Evolutionary conservation across 2,797 vertebrate species (phyloP), one percentile per base, ranked within the genome.

Genomic region (Ambastaia sidthimunki): DNA sequence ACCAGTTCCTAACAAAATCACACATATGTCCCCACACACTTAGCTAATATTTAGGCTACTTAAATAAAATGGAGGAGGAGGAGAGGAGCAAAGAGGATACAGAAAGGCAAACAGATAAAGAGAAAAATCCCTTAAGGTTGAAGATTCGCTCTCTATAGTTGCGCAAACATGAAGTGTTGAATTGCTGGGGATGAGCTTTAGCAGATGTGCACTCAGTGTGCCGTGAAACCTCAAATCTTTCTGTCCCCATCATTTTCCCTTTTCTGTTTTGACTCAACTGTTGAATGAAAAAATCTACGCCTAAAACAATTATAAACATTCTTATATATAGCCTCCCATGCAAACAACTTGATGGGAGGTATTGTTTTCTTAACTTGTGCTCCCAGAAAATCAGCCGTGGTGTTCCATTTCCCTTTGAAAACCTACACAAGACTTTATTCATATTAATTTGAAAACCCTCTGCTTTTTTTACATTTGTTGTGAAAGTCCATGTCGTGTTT

Each of bases 101-200:
- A 50, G 41, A 82, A 68, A 77, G 50, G 72, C 55, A 82, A 18
- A 57, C 82, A 84, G 86, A 83, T 76, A 83, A 50, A 67, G 70
- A 80, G 13, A 80, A 74, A 71, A 70, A 81, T 82, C 77, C 60
- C 69, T 79, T 19, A 71, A 66, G 62, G 52, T 79, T 68, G 13
- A 79, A 52, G 55, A 70, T 78, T 83, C 75, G 37, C 71, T 76
- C 77, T 74, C 19, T 54, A 67, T 48, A 88, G 87, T 85, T 84
- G 83, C 82, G 80, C 84, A 82, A 90, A 84, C 75, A 65, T 55
- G 62, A 76, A 88, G 86, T 81, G 87, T 82, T 84, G 84, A 84
- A 84, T 81, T 85, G 88, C 86, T 79, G 85, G 76, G 85, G 85
- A 91, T 92, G 89, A 93, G 89, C 89, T 87, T 87, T 88, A 88